Conservation (phyloP, 2,888 invertebrate species). For the Priocnemis perturbator region DNA sequence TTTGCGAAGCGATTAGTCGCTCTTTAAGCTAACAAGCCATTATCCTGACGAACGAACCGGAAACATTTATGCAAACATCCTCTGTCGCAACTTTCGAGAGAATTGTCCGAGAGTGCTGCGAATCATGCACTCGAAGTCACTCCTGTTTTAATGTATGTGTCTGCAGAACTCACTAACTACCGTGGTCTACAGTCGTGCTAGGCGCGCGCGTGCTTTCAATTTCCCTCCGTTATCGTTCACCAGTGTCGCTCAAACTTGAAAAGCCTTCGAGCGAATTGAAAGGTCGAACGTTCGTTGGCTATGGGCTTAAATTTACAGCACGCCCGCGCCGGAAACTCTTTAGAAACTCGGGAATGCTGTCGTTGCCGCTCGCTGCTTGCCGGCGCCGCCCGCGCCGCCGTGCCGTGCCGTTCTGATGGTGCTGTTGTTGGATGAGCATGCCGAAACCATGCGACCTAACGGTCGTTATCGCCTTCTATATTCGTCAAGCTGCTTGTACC, state of each 20-base stretch:
- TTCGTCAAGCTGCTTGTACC: constrained; percentile 29
- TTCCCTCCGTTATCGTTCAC: not conserved
- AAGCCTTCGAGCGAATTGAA: no score
- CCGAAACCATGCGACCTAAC: constrained; percentile 49
- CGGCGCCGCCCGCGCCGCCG: no score
- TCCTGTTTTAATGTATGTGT: constrained; percentile 35
- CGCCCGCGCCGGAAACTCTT: constrained; percentile 16
- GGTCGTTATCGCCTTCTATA: constrained; percentile 16
- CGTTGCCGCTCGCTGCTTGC: constrained; percentile 32
- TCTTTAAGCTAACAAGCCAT: no score
- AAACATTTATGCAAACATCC: not conserved
- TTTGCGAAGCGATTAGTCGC: no score
- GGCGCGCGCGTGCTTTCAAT: constrained; percentile 11
- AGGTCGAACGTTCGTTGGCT: no score
- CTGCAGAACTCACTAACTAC: constrained; percentile 37
- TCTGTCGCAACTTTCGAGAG: constrained; percentile 34
- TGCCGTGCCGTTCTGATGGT: constrained; percentile 26
- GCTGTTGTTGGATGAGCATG: constrained; percentile 42
- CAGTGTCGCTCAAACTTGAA: not conserved
- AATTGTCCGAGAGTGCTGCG: constrained; percentile 40
- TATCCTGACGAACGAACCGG: no score
- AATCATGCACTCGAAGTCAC: constrained; percentile 49
- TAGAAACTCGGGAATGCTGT: constrained; percentile 30
- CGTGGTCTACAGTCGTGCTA: constrained; percentile 20
- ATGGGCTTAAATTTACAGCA: constrained; percentile 3